phyloP scores from a whole-genome alignment of 2,888 invertebrate species.

The Eumerus sabulonum region DNA sequence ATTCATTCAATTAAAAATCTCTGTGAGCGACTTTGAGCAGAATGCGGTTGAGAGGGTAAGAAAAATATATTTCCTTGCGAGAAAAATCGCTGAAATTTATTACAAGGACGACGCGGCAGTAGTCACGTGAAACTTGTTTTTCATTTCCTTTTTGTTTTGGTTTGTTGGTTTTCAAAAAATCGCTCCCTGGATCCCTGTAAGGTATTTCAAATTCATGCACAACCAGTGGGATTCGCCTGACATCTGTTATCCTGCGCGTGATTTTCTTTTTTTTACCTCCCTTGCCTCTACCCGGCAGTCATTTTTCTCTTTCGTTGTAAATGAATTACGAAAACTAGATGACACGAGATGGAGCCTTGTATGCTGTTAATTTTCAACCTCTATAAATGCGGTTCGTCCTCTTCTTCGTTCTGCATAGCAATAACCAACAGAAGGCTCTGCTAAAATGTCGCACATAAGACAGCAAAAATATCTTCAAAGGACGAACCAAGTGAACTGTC shows the following conservation, averaged over 20 bases:
- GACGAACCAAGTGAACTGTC: slow-evolving; percentile 48
- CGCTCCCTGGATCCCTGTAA: slow-evolving; percentile 28
- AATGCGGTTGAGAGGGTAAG: slow-evolving; percentile 13
- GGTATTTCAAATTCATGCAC: slow-evolving; percentile 24
- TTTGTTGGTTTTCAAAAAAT: neutral
- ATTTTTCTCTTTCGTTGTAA: slow-evolving; percentile 54
- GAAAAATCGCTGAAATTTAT: slow-evolving; percentile 60
- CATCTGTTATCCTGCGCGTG: slow-evolving; percentile 39
- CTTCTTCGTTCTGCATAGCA: slow-evolving; percentile 12
- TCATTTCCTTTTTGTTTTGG: too few relatives aligned
- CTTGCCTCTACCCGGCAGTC: slow-evolving; percentile 11
- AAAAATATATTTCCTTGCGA: slow-evolving; percentile 21
- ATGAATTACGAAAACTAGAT: slow-evolving; percentile 53
- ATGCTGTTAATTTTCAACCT: slow-evolving; percentile 62
- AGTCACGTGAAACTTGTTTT: slow-evolving; percentile 43
- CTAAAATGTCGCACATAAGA: too few relatives aligned
- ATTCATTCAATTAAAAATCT: slow-evolving; percentile 67
- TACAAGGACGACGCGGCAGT: slow-evolving; percentile 49
- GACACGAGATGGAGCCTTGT: slow-evolving; percentile 31
- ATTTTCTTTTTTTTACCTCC: slow-evolving; percentile 10
- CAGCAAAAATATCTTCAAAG: neutral
- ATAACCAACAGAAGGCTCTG: too few relatives aligned
- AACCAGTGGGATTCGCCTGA: slow-evolving; percentile 7
- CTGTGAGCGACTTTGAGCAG: slow-evolving; percentile 42
- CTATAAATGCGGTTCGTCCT: slow-evolving; percentile 45